These are phyloP conservation scores for Drosophila affinis DNA, from an alignment of 2,888 invertebrate genomes.

Conservation along the genomic window DNA sequence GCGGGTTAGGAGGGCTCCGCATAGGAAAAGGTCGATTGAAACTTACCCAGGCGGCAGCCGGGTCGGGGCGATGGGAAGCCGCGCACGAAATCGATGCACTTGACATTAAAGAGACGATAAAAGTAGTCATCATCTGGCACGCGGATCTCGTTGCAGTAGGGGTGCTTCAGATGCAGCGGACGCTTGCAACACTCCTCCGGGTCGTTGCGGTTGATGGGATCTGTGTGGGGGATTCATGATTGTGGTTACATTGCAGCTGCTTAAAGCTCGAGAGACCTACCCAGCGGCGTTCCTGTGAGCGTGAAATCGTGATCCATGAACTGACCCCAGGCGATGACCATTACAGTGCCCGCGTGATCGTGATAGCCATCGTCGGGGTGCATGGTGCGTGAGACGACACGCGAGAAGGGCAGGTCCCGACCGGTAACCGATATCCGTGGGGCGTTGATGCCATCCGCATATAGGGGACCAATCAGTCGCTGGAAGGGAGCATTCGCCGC, in stretches of 20 bases:
- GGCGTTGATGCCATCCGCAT: constrained; percentile 92
- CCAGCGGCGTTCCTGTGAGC: constrained; percentile 93
- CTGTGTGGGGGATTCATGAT: constrained; percentile 83
- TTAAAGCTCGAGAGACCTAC: constrained; percentile 84
- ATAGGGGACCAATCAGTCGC: constrained; percentile 90
- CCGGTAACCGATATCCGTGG: constrained; percentile 92
- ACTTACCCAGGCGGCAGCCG: constrained; percentile 92
- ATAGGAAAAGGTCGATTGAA: neutral
- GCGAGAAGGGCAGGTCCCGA: constrained; percentile 90
- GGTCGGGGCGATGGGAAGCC: constrained; percentile 94
- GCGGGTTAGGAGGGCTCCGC: neutral
- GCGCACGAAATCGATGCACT: constrained; percentile 95
- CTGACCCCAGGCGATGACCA: constrained; percentile 96
- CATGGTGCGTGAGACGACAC: constrained; percentile 94
- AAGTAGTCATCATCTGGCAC: constrained; percentile 96
- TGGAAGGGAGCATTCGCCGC: constrained; percentile 93
- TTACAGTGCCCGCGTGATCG: constrained; percentile 96
- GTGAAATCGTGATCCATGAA: constrained; percentile 98
- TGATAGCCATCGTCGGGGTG: constrained; percentile 97
- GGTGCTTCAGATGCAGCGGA: constrained; percentile 92
- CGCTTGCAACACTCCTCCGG: constrained; percentile 95
- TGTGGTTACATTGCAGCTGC: neutral
- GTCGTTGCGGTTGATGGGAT: constrained; percentile 93
- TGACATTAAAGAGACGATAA: constrained; percentile 92
- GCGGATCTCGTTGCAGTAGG: constrained; percentile 94